phyloP scores from a whole-genome alignment of 2,113 vertebrate species.

The Planiliza haematocheilus region DNA sequence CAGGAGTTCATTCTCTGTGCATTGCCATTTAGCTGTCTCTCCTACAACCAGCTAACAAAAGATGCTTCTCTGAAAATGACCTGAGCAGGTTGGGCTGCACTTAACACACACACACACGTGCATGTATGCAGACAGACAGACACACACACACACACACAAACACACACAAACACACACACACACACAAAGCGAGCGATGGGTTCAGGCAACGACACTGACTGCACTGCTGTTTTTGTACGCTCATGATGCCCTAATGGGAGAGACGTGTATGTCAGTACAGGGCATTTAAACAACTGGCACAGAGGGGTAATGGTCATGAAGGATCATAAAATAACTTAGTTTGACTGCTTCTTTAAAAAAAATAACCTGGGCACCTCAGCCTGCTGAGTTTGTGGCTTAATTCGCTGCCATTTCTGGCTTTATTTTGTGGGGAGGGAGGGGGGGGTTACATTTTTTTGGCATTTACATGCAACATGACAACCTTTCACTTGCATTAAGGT shows the following conservation, averaged over 20 bases:
- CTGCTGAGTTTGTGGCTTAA: slow-evolving; percentile 44
- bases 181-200: slow-evolving; percentile 40
- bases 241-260: slow-evolving; percentile 30
- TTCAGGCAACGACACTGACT: slow-evolving; percentile 66
- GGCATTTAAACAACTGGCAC: slow-evolving; percentile 10
- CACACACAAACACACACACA: no score
- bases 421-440: slow-evolving; percentile 23
- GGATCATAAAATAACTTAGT: slow-evolving; percentile 44
- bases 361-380: slow-evolving; percentile 33
- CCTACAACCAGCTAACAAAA: slow-evolving; percentile 57
- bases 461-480: slow-evolving; percentile 32
- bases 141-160: no score
- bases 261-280: slow-evolving; percentile 21
- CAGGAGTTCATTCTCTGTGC: slow-evolving; percentile 64
- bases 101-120: slow-evolving; percentile 76
- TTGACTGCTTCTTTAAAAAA: slow-evolving; percentile 51
- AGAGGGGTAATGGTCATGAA: slow-evolving; percentile 24
- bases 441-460: slow-evolving; percentile 3
- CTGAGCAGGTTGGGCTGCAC: slow-evolving; percentile 85
- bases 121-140: no score
- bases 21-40: slow-evolving; percentile 45
- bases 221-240: slow-evolving; percentile 63
- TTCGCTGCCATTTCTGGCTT: slow-evolving; percentile 57
- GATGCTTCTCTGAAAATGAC: slow-evolving; percentile 67
- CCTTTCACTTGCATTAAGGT: slow-evolving; percentile 35